Evolutionary conservation across 1,140 invertebrate species (phyloP), one percentile per base, ranked within the genome.

Genomic region (Parapsyche elsis): DNA sequence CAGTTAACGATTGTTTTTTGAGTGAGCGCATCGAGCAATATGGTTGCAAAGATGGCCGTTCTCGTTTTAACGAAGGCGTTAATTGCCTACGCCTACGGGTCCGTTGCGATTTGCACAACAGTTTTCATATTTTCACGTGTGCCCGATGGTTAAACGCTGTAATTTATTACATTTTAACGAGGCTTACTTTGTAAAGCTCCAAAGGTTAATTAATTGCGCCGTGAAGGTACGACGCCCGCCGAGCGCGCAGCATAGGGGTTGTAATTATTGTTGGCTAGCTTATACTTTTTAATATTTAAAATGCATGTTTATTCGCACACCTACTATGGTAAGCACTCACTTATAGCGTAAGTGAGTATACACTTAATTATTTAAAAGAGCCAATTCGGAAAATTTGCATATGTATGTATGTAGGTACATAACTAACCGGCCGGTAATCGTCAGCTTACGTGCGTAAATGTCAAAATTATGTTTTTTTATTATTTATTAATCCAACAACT

Each of bases 61-160:
- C 64, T 67, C 24, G 9, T 67, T 26, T 67, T 26, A 67, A 67
- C 64, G 64, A 67, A 67, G 64, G 64, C 64, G 64, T 67, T 67
- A 67, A 67, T 67, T 67, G 21, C 64, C 10, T 26, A 26, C 64
- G 64, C 64, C 64, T 67, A 67, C 64, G 64, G 64, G 24, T 67
- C 21, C 24, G 12, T 12, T 19, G 19, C 64, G 14, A 23, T 67
- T 67, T 26, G 24, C 14, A 21, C 64, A 26, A 26, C 64, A 67
- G 24, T 67, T 26, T 67, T 26, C 64, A 24, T 67, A 26, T 26
- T 19, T 67, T 12, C 21, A 23, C 59, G 16, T 26, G 23, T 67
- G 23, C 9, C 64, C 21, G 24, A 38, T 38, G 30, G 2, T 38
- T 38, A 38, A 24, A 19, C 64, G 26, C 24, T 67, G 64, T 67